Evolutionary conservation across 2,888 invertebrate genomes (phyloP), one percentile per base, ranked within the genome.

Genomic region (Serripes groenlandicus): DNA sequence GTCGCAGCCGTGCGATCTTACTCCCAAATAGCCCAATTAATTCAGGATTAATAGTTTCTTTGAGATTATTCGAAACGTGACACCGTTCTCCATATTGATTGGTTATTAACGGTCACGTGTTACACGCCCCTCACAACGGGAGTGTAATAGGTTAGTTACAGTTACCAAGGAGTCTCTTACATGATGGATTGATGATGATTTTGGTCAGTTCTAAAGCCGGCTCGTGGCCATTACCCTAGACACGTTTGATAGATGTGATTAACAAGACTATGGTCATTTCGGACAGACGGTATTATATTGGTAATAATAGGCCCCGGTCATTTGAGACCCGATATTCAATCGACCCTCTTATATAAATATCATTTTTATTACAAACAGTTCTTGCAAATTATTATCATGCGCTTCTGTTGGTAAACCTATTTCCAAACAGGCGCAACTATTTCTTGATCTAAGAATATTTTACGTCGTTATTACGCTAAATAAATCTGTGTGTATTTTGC

Each of bases 11-110:
- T 42, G 49, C 66, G 49, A 66, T 37, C 42, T 42, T 28, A 28
- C 66, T 66, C 66, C 66, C 66, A 66, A 42, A 66, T 66, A 66
- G 80, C 54, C 83, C 83, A 84, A 84, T 80, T 84, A 77, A 80
- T 69, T 68, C 76, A 68, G 78, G 78, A 84, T 84, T 80, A 84
- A 84, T 84, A 77, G 77, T 71, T 75, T 84, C 60, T 75, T 64
- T 60, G 72, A 73, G 80, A 80, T 77, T 75, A 85, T 60, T 58
- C 74, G 82, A 75, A 73, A 79, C 70, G 37, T 69, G 82, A 80
- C 85, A 85, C 85, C 58, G 60, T 66, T 68, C 79, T 60, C 79
- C 82, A 85, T 85, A 81, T 85, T 85, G 85, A 85, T 82, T 80
- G 78, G 85, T 78, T 78, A 82, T 82, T 81, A 81, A 68, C 56